A percentile compares a stretch with the other conserved stretches of the same genome.
phyloP scores from a whole-genome alignment of 2,797 vertebrate species.

The Tachyglossus aculeatus region DNA sequence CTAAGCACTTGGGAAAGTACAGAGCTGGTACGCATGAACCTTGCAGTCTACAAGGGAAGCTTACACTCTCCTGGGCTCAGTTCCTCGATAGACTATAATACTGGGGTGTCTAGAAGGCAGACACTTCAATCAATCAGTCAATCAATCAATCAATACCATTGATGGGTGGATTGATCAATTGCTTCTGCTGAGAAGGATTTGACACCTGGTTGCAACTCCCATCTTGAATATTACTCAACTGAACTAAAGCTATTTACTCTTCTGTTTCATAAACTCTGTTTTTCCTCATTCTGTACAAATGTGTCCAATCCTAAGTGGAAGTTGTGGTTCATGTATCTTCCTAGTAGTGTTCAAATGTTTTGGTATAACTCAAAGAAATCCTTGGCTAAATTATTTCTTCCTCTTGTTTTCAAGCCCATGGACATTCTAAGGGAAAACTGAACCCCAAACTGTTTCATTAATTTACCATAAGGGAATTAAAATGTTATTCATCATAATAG shows the following conservation, averaged over 20 bases:
- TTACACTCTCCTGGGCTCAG: no score
- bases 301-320: not conserved
- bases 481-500: not conserved
- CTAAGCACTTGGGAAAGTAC: no score
- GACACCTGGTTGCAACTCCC: no score
- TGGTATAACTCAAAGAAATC: constrained; percentile 22
- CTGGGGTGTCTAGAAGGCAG: no score
- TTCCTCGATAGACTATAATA: no score
- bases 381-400: not conserved
- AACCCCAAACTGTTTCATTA: not conserved
- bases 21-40: no score
- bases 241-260: not conserved
- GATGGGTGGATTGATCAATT: no score
- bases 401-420: not conserved
- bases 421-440: not conserved
- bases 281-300: not conserved
- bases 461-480: not conserved
- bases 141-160: no score
- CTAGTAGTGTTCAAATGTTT: constrained; percentile 23
- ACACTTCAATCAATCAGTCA: no score
- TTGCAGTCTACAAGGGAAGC: no score
- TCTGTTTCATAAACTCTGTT: constrained; percentile 33
- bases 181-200: no score
- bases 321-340: constrained; percentile 18
- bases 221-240: not conserved